Percentiles rank a stretch among this genome's conserved stretches.
Conservation (phyloP, 2,797 vertebrate species). For the Lepilemur septentrionalis region DNA sequence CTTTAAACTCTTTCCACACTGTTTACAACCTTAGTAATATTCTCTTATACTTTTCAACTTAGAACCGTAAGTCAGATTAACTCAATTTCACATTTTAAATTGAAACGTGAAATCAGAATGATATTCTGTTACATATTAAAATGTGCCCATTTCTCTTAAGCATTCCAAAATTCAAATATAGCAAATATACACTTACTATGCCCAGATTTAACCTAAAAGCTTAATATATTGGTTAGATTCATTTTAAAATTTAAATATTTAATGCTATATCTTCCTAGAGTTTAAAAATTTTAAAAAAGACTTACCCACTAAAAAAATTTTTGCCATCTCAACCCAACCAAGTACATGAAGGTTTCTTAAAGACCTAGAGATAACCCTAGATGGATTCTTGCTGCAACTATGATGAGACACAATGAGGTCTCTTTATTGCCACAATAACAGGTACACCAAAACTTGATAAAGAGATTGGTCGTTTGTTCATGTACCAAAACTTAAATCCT, state of each 20-base stretch:
- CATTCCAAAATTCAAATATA: slow-evolving; percentile 29
- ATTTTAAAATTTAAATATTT: slow-evolving; percentile 37
- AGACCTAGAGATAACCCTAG: not conserved
- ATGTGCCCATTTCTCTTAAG: slow-evolving; percentile 15
- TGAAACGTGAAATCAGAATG: not conserved
- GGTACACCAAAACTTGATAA: not conserved
- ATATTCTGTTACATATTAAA: not conserved
- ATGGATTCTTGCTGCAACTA: not conserved
- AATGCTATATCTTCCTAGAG: not conserved
- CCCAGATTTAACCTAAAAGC: not conserved
- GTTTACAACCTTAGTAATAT: not conserved
- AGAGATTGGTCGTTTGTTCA: not conserved
- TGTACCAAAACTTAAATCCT: not conserved
- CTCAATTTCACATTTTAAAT: slow-evolving; percentile 4
- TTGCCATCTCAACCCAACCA: not conserved
- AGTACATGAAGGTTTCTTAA: not conserved
- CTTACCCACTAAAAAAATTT: not conserved
- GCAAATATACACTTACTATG: not conserved
- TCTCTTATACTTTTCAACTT: not conserved
- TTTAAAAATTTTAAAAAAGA: not conserved
- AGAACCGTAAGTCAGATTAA: slow-evolving; percentile 11
- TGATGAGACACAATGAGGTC: not conserved
- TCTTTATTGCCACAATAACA: not conserved
- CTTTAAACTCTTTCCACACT: not conserved
- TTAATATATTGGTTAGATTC: slow-evolving; percentile 10